Evolutionary conservation across 2,888 invertebrate genomes (phyloP).

Genomic region (Troglohyphantes excavatus): DNA sequence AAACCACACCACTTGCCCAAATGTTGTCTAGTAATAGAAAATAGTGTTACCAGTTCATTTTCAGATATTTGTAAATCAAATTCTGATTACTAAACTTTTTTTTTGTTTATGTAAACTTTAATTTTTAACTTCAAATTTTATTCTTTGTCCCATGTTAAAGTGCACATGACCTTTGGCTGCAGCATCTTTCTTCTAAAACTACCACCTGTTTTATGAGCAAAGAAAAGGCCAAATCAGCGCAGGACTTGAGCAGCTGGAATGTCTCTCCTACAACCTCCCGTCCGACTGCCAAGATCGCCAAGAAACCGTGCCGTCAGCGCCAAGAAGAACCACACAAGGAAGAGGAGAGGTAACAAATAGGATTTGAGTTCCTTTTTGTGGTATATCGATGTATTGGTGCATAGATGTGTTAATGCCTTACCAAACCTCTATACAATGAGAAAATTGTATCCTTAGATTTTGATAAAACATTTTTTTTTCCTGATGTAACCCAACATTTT

Average conservation of each 20-base stretch:
- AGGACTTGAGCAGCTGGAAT: conserved; percentile 38
- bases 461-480: not conserved
- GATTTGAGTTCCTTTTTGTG: too few species aligned
- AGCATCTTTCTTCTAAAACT: conserved; percentile 16
- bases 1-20: too few species aligned
- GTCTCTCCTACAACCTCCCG: not conserved
- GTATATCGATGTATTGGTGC: too few species aligned
- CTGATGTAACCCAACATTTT: not conserved
- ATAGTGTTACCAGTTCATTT: too few species aligned
- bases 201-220: conserved; percentile 10
- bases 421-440: too few species aligned
- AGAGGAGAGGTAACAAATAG: not conserved
- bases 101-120: not conserved
- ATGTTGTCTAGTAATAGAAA: too few species aligned
- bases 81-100: not conserved
- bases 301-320: conserved; percentile 49
- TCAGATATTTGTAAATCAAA: too few species aligned
- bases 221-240: conserved; percentile 50
- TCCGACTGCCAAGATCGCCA: conserved; percentile 3
- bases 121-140: not conserved
- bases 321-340: not conserved
- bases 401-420: too few species aligned
- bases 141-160: not conserved
- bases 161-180: not conserved
- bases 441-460: too few species aligned